Conservation (phyloP, 1,140 invertebrate genomes). For the Cyclina sinensis region DNA sequence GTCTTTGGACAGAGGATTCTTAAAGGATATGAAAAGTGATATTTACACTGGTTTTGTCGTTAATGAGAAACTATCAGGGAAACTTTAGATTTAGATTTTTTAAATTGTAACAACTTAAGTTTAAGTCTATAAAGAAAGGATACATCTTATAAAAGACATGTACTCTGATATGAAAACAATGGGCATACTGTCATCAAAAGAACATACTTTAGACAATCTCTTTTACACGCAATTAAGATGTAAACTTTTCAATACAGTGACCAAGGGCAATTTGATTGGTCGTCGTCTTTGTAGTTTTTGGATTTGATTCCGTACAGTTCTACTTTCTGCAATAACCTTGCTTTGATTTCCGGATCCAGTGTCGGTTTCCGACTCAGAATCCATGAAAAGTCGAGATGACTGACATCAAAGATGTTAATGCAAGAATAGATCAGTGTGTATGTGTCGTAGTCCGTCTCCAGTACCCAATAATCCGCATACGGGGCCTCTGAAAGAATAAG, state of each 20-base stretch:
- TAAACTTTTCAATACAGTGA: constrained; percentile 29
- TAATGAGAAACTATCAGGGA: background rate
- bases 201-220: no score
- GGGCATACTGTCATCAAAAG: no score
- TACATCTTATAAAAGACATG: no score
- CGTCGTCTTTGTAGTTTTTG: constrained; percentile 64
- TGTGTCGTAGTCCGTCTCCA: constrained; percentile 75
- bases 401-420: constrained; percentile 62
- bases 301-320: constrained; percentile 63
- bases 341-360: constrained; percentile 43
- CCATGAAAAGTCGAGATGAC: constrained; percentile 76
- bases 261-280: constrained; percentile 63
- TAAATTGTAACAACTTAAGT: no score
- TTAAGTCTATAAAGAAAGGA: no score
- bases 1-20: background rate
- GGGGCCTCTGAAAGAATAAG: constrained; percentile 65
- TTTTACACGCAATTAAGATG: no score
- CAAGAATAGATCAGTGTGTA: constrained; percentile 77
- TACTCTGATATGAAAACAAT: no score
- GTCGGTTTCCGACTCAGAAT: constrained; percentile 70
- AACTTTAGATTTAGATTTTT: background rate
- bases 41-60: constrained; percentile 13
- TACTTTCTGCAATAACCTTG: constrained; percentile 66
- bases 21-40: constrained; percentile 39
- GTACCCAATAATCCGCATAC: constrained; percentile 72